A percentile compares a stretch with the other conserved stretches of the same genome.
Conservation (phyloP, 2,797 vertebrate species). For the Podarcis siculus region DNA sequence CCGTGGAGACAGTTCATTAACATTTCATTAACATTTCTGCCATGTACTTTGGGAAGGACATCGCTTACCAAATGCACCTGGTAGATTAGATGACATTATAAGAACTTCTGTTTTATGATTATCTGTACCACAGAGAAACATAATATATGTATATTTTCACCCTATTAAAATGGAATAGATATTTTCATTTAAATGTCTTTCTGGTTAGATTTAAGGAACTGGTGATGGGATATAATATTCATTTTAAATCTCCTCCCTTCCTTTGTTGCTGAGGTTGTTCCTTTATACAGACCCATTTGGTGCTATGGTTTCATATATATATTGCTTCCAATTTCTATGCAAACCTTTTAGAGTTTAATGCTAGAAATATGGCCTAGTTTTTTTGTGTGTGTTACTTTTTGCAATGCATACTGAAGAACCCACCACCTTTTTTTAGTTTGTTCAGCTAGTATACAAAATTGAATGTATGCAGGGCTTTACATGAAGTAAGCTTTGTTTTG, state of each 20-base stretch:
- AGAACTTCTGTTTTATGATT: constrained; percentile 17
- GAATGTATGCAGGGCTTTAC: constrained; percentile 13
- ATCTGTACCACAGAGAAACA: constrained; percentile 30
- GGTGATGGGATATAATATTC: not conserved
- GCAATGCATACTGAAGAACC: not conserved
- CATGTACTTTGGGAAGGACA: constrained; percentile 1
- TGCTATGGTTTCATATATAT: constrained; percentile 1
- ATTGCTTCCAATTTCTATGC: constrained; percentile 11
- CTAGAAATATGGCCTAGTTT: not conserved
- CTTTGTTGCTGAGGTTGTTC: constrained; percentile 18
- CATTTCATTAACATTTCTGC: constrained; percentile 36
- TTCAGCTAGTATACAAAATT: not conserved
- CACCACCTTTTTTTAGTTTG: not conserved
- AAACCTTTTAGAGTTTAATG: constrained; percentile 12
- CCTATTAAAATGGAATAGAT: not conserved
- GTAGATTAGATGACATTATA: constrained; percentile 33
- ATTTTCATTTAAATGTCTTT: constrained; percentile 35
- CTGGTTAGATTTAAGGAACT: constrained; percentile 1
- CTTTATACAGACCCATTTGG: not conserved
- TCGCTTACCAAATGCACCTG: constrained; percentile 35
- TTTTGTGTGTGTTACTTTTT: not conserved
- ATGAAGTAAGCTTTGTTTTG: constrained; percentile 24
- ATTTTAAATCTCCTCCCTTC: constrained; percentile 4
- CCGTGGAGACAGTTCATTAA: not conserved
- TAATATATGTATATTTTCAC: constrained; percentile 50